Evolutionary conservation across 2,797 vertebrate species (phyloP).

Genomic region (Mormyrus hasselquistii): DNA sequence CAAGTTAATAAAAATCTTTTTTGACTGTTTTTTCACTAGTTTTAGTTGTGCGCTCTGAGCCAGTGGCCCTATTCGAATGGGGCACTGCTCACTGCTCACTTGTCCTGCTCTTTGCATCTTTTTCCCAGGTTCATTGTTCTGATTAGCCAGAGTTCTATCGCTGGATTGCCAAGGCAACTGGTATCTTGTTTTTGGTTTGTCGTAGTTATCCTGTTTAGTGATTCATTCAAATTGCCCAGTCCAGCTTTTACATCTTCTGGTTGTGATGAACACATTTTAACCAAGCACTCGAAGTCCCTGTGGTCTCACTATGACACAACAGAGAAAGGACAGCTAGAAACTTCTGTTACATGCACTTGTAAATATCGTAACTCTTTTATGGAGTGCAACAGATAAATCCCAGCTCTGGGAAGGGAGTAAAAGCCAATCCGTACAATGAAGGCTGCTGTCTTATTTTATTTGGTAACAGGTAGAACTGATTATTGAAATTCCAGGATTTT

Average conservation of each 20-base stretch:
- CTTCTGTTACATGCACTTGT: background rate
- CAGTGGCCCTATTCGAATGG: background rate
- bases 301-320: background rate
- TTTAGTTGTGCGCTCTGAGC: background rate
- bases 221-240: too few species aligned
- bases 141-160: background rate
- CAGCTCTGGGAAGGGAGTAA: background rate
- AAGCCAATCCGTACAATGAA: background rate
- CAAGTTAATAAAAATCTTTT: background rate
- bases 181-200: background rate
- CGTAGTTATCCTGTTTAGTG: background rate
- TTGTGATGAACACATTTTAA: background rate
- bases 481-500: conserved; percentile 12
- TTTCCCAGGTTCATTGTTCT: background rate
- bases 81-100: background rate
- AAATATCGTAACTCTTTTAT: background rate
- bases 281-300: background rate
- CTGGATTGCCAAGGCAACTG: background rate
- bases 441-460: background rate
- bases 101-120: background rate
- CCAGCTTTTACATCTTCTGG: background rate
- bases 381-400: background rate
- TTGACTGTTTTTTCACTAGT: too few species aligned
- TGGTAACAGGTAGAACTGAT: background rate
- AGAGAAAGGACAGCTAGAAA: background rate